Conservation (phyloP, 2,888 invertebrate species). For the Linnaemya tessellans region DNA sequence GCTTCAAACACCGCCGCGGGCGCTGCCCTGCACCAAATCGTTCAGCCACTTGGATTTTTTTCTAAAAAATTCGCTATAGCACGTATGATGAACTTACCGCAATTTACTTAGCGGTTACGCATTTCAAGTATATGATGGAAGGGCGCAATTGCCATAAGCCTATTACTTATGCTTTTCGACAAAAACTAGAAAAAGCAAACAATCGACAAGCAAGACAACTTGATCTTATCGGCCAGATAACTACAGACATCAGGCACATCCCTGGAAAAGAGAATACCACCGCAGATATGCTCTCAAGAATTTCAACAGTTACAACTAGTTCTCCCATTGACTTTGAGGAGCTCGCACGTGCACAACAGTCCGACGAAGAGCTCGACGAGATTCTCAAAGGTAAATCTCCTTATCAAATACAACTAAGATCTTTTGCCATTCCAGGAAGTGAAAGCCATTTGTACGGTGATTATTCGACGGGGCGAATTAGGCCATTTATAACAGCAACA, state of each 20-base stretch:
- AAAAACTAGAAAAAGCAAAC: constrained; percentile 38
- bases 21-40: constrained; percentile 36
- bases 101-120: constrained; percentile 45
- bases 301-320: not conserved
- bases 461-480: not conserved
- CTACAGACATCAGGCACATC: constrained; percentile 33
- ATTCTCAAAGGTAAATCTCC: constrained; percentile 22
- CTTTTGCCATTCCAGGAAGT: constrained; percentile 38
- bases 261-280: constrained; percentile 32
- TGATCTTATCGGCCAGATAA: constrained; percentile 46
- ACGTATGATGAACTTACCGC: constrained; percentile 63
- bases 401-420: constrained; percentile 33
- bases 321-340: constrained; percentile 25
- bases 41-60: constrained; percentile 47
- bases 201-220: constrained; percentile 51
- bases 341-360: constrained; percentile 2
- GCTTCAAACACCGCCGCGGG: constrained; percentile 39
- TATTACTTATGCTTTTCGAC: constrained; percentile 32
- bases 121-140: constrained; percentile 64
- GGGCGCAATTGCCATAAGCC: constrained; percentile 45
- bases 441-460: constrained; percentile 1
- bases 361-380: not conserved
- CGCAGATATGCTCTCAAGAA: constrained; percentile 47
- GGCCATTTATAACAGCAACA: constrained; percentile 26
- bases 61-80: constrained; percentile 51